Percentiles rank a stretch among this genome's conserved stretches.
These are phyloP conservation scores for Orientallactaga bullata DNA, from an alignment of 2,113 vertebrate genomes.

Conservation along the genomic window DNA sequence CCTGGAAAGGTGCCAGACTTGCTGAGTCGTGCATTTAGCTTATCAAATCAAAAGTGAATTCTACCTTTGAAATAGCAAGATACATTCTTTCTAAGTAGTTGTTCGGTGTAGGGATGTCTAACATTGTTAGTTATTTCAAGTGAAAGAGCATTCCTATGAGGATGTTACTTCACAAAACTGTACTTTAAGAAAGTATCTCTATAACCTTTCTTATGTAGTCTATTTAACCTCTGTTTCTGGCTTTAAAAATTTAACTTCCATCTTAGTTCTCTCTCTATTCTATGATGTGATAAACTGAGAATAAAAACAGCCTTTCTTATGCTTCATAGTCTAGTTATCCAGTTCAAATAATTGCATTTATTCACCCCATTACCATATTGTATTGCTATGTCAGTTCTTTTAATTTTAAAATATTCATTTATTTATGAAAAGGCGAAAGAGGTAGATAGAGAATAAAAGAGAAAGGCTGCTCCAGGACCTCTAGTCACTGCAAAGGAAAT, in stretches of 20 bases:
- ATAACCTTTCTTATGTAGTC: not conserved
- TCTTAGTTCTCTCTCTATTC: constrained; percentile 14
- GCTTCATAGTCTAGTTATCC: constrained; percentile 30
- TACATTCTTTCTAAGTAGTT: constrained; percentile 44
- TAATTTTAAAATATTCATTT: not conserved
- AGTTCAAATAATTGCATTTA: constrained; percentile 5
- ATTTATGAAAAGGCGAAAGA: too few relatives aligned
- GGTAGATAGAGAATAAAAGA: too few relatives aligned
- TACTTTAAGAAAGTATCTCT: not conserved
- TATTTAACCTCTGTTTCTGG: not conserved
- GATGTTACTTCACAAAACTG: constrained; percentile 2
- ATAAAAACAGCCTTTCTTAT: not conserved
- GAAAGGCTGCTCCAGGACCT: too few relatives aligned
- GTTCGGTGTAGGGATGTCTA: constrained; percentile 46
- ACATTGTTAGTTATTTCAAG: constrained; percentile 65
- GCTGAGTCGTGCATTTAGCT: constrained; percentile 85
- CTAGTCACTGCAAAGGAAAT: too few relatives aligned
- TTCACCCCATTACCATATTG: not conserved
- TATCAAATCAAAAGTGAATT: constrained; percentile 83
- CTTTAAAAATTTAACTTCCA: constrained; percentile 41
- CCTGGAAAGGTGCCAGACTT: constrained; percentile 87
- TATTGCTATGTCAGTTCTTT: not conserved
- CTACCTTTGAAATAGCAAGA: constrained; percentile 71
- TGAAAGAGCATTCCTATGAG: not conserved
- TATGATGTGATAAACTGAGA: not conserved